Evolutionary conservation across 64 coral and sea anemone genomes (phyloP).

Genomic region (Porites lutea): DNA sequence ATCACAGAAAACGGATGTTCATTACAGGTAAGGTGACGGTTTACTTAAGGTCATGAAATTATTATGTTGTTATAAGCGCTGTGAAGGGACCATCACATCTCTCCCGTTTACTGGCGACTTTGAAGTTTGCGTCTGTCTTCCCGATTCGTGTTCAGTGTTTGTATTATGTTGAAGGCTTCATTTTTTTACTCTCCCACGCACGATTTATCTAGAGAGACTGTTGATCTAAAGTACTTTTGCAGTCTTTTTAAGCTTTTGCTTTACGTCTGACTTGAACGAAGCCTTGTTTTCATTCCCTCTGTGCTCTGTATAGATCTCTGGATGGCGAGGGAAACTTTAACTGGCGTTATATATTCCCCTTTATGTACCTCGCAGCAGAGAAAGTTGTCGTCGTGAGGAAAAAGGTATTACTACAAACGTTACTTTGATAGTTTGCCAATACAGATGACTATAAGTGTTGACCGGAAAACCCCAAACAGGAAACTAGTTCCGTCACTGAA

Average conservation of each 20-base stretch:
- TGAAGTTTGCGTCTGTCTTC: too few species aligned
- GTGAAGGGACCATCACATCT: too few species aligned
- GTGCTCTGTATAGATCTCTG: slow-evolving; percentile 32
- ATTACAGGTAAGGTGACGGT: slow-evolving; percentile 83
- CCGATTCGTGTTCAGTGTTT: too few species aligned
- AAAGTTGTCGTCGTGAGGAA: slow-evolving; percentile 69
- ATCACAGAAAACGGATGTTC: slow-evolving; percentile 89
- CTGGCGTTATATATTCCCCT: slow-evolving; percentile 74
- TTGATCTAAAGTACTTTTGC: background rate
- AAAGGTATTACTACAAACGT: slow-evolving; percentile 14
- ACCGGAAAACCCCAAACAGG: too few species aligned
- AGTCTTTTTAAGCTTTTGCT: background rate
- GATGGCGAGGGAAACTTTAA: slow-evolving; percentile 81
- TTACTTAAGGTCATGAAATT: background rate
- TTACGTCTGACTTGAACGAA: background rate
- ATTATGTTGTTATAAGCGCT: too few species aligned
- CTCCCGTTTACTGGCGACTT: too few species aligned
- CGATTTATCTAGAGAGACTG: too few species aligned
- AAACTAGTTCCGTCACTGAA: too few species aligned
- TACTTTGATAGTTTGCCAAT: too few species aligned
- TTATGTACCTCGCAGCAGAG: slow-evolving; percentile 75
- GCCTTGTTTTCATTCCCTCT: background rate
- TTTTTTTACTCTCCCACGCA: too few species aligned
- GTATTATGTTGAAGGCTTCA: too few species aligned
- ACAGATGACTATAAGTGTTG: too few species aligned